These are phyloP conservation scores for Ganaspis brasiliensis DNA, from an alignment of 2,888 invertebrate species.

Conservation along the genomic window DNA sequence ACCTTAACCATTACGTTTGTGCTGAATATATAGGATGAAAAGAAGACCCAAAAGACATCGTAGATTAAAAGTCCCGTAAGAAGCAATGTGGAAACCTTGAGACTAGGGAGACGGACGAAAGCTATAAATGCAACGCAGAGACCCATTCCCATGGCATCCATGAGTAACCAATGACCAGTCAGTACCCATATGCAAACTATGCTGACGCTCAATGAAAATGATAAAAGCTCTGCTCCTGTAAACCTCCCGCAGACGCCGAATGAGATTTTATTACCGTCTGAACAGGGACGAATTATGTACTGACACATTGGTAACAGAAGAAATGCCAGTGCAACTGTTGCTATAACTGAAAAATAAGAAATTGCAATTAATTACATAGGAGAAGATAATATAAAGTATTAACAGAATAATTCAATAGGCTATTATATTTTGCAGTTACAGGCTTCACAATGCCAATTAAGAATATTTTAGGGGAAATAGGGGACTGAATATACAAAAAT, in stretches of 20 bases:
- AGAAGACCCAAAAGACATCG: constrained; percentile 99
- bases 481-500: no score
- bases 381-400: no score
- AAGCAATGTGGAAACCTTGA: constrained; percentile 96
- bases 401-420: no score
- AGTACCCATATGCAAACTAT: constrained; percentile 99
- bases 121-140: constrained; percentile 99
- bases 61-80: constrained; percentile 96
- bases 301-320: constrained; percentile 98
- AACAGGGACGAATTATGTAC: constrained; percentile 93
- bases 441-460: no score
- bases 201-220: constrained; percentile 94
- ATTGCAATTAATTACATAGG: not conserved
- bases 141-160: constrained; percentile 99
- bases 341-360: constrained; percentile 87
- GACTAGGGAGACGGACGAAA: constrained; percentile 95
- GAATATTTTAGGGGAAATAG: no score
- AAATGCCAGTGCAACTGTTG: constrained; percentile 97
- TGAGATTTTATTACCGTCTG: constrained; percentile 91
- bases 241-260: constrained; percentile 96
- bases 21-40: constrained; percentile 98
- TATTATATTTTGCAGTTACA: no score
- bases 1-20: constrained; percentile 99
- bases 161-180: constrained; percentile 98
- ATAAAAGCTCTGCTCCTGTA: constrained; percentile 96